phyloP scores from a whole-genome alignment of 2,888 invertebrate species.

The Gandaritis pyraliata region DNA sequence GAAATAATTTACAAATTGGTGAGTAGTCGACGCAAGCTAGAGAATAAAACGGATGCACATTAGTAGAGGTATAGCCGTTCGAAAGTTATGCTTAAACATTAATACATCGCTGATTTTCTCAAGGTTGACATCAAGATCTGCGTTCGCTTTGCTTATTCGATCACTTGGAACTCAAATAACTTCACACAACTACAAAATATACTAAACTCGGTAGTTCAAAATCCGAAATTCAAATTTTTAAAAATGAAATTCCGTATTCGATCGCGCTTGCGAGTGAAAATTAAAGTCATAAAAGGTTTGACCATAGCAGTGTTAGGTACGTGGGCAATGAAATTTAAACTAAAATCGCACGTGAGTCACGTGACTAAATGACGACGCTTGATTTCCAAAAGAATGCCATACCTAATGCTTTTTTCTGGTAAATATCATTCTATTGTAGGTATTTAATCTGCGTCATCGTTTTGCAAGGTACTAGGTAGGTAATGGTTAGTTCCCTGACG shows the following conservation, averaged over 20 bases:
- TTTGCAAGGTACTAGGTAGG: too few species aligned
- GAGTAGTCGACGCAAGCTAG: conserved; percentile 52
- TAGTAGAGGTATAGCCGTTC: conserved; percentile 10
- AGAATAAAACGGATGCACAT: conserved; percentile 29
- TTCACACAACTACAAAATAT: too few species aligned
- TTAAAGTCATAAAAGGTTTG: conserved; percentile 30
- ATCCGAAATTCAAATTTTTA: conserved; percentile 8
- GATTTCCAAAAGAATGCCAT: conserved; percentile 1
- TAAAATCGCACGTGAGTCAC: too few species aligned
- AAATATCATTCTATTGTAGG: too few species aligned
- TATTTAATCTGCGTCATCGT: too few species aligned
- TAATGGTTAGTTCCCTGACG: too few species aligned
- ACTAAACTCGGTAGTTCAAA: neutral
- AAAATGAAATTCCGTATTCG: conserved; percentile 12
- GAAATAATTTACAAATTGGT: conserved; percentile 81
- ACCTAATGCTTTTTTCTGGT: neutral
- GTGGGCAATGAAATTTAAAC: conserved; percentile 9
- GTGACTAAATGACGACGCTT: conserved; percentile 35
- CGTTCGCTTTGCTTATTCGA: too few species aligned
- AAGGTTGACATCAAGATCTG: too few species aligned
- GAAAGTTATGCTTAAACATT: too few species aligned
- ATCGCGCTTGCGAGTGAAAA: conserved; percentile 15
- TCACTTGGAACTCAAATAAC: too few species aligned
- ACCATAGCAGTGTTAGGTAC: conserved; percentile 32
- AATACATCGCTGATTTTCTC: too few species aligned